Evolutionary conservation across 2,888 invertebrate species (phyloP), one percentile per base, ranked within the genome.

Genomic region (Salpingus planirostris): DNA sequence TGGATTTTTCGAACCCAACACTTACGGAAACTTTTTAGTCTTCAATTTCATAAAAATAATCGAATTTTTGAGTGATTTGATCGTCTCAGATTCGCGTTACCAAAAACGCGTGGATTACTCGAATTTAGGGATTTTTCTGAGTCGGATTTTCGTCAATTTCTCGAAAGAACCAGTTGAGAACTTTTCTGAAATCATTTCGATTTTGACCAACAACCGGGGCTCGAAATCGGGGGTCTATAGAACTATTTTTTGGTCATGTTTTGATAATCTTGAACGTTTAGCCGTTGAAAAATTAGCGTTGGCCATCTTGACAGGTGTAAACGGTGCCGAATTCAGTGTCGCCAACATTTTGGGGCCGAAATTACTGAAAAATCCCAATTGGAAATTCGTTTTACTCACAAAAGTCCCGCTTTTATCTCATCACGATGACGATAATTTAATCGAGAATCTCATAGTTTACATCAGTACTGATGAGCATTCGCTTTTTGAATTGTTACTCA

Each of bases 361-460:
- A 36, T 63, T 73, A 2, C 56, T 71, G 3, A 54, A 61, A 1
- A 71, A 64, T 27, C 64, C 68, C 2, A 68, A 74, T 43, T 88
- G 86, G 86, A 71, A 71, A 24, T 78, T 78, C 46, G 71, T 76
- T 14, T 56, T 88, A 1, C 70, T 67, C 43, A 75, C 58, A 42
- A 80, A 73, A 67, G 70, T 75, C 55, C 75, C 73, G 0, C 52
- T 79, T 2, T 64, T 76, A 49, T 69, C 66, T 13, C 67, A 68
- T 45, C 66, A 68, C 24, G 53, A 62, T 1, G 58, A 68, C 15
- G 69, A 70, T 29, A 53, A 52, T 29, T 56, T 80, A 2, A 60
- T 76, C 1, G 67, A 70, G 26, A 79, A 80, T 48, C 60, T 85
- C 1, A 61, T 80, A 2, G 66, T 68, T 2, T 86, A 80, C 47